Base-by-base conservation (phyloP, 2,888 invertebrate species). In the Gnatocerus cornutus region DNA sequence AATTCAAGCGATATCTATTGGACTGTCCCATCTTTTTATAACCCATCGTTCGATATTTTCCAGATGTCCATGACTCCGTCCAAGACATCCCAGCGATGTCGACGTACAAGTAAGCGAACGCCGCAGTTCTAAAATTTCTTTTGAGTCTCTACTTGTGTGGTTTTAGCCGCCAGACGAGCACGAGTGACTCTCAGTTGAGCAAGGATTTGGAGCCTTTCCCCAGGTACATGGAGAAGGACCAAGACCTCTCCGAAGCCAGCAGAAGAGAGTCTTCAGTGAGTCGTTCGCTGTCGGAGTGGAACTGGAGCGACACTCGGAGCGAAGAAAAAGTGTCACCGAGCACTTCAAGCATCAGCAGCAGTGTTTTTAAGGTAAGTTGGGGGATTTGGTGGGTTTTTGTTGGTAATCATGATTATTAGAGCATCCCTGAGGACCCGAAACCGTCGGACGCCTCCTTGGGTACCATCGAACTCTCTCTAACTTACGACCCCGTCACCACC, bases 401-500 rank as follows among this genome's bases (percentile, higher is more conserved):
- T n/a, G n/a, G n/a, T n/a, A n/a, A n/a, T n/a, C n/a, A n/a, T n/a
- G n/a, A n/a, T n/a, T 29, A 29, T 81, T 68, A 71, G 87, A 87
- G 78, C 82, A 84, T 16, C 59, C 84, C 67, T 68, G 81, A 80
- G 3, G 81, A 81, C 27, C 75, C 75, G 41, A 79, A 80, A 73
- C 14, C 52, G 5, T 63, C 73, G 1, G 84, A 84, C 43, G 73
- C 81, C 1, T 79, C 81, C 0, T 74, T 88, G 62, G 93, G 93
- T 13, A 89, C 89, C 76, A 85, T 93, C 52, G 96, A 96, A 82
- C 88, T 96, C 41, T 91, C 93, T 12, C 84, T 96, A 48, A 90
- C 91, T 16, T 96, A 95, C 84, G 93, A 95, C 74, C 91, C 92
- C 73, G 86, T 89, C 9, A 91, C 91, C 39, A 92, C 92, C 64